These are phyloP conservation scores for Xestobium rufovillosum DNA, from an alignment of 2,888 invertebrate genomes.

Conservation along the genomic window DNA sequence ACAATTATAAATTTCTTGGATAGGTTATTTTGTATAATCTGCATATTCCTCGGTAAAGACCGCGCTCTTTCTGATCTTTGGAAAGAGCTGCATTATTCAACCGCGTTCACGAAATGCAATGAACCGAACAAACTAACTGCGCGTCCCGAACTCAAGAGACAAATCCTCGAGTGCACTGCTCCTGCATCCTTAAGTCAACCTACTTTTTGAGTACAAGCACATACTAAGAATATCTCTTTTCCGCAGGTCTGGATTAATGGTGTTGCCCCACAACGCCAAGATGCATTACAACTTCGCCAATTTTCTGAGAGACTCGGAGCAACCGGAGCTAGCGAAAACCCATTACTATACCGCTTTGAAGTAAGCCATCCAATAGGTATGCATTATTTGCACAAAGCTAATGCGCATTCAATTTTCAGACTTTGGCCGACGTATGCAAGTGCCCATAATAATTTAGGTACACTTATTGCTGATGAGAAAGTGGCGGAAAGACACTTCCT, in stretches of 20 bases:
- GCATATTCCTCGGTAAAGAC: too few relatives aligned
- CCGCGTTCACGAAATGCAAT: too few relatives aligned
- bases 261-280: constrained; percentile 80
- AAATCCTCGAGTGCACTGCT: too few relatives aligned
- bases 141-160: too few relatives aligned
- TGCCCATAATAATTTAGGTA: constrained; percentile 82
- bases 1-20: too few relatives aligned
- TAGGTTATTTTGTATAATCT: too few relatives aligned
- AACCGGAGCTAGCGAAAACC: constrained; percentile 62
- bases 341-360: constrained; percentile 74
- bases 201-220: too few relatives aligned
- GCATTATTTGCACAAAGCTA: constrained; percentile 8
- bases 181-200: too few relatives aligned
- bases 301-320: constrained; percentile 68
- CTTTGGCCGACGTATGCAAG: constrained; percentile 80
- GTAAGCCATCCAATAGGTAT: constrained; percentile 52
- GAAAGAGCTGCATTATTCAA: too few relatives aligned
- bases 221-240: constrained; percentile 9
- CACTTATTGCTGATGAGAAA: constrained; percentile 58
- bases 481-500: constrained; percentile 72
- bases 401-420: constrained; percentile 45
- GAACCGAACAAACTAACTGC: too few relatives aligned
- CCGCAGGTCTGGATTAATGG: constrained; percentile 69
- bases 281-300: constrained; percentile 88
- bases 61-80: too few relatives aligned